Conservation (phyloP, 2,888 invertebrate genomes). For the Sicus ferrugineus region DNA sequence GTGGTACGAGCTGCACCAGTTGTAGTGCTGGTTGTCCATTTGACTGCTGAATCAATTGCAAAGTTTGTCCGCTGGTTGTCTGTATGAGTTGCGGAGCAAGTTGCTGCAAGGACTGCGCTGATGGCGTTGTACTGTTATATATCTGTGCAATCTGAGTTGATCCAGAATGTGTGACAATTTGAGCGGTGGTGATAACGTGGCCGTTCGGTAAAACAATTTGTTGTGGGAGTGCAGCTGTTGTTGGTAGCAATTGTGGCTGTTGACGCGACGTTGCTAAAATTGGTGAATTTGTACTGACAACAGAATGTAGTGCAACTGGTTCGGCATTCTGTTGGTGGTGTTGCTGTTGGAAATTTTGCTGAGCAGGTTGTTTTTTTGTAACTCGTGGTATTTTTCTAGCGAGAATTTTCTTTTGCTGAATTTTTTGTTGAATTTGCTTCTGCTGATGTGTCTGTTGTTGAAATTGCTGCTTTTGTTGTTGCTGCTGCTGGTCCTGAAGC, state of each 20-base stretch:
- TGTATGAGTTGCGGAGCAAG: constrained; percentile 56
- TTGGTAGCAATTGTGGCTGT: constrained; percentile 41
- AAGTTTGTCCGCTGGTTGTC: constrained; percentile 58
- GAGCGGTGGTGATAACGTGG: constrained; percentile 62
- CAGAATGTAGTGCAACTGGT: constrained; percentile 35
- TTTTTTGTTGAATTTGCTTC: constrained; percentile 39
- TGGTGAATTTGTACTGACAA: constrained; percentile 34
- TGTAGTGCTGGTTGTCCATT: constrained; percentile 61
- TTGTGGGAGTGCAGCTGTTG: constrained; percentile 52
- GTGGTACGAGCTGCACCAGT: constrained; percentile 55
- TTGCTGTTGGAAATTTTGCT: constrained; percentile 35
- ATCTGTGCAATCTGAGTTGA: constrained; percentile 62
- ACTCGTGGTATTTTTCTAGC: background rate
- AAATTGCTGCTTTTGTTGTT: constrained; percentile 38
- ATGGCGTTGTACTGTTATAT: constrained; percentile 48
- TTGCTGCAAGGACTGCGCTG: constrained; percentile 42
- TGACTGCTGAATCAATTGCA: constrained; percentile 63
- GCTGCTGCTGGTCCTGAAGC: constrained; percentile 16
- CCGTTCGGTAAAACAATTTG: constrained; percentile 64
- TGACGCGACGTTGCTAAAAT: constrained; percentile 37
- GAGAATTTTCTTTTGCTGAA: constrained; percentile 33
- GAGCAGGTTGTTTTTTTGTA: constrained; percentile 41
- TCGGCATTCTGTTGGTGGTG: constrained; percentile 38
- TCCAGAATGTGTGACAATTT: constrained; percentile 57
- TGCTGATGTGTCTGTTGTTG: constrained; percentile 37